Base-by-base conservation (phyloP, 2,113 vertebrate species). In the Cryptotis parvus region DNA sequence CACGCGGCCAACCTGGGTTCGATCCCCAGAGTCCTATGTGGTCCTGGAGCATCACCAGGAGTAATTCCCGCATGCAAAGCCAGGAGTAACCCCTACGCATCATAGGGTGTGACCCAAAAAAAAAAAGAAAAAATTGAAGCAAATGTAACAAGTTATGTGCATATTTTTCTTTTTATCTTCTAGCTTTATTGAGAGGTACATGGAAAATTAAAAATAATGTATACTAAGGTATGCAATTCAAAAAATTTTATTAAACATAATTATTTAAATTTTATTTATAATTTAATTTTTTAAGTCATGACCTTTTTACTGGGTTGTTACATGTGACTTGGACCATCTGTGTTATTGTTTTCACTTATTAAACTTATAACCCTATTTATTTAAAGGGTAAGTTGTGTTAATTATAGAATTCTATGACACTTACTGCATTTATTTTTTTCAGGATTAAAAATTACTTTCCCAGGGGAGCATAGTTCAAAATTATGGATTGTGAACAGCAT, bases 351-450 rank as follows among this genome's bases (percentile, higher is more conserved):
- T n/a, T n/a, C n/a, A n/a, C n/a, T n/a, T n/a, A n/a, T n/a, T n/a
- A n/a, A n/a, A n/a, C n/a, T n/a, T n/a, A n/a, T n/a, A n/a, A 69
- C 3, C 49, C 55, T 87, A 87, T 87, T 84, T 43, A 78, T 78
- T 91, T 82, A 83, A 68, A 69, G 14, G 24, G 18, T 77, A 72
- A 24, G 33, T 72, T n/a, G 26, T 81, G 14, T 75, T 68, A 80
- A 22, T 89, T 81, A 70, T 49, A 31, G 80, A 94, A 81, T 92
- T 84, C 66, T 74, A 55, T 85, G 49, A 26, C 27, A 94, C 84
- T 52, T 65, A 84, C 58, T 84, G 41, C 65, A 84, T 94, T 58
- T 58, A 39, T 66, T 85, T 85, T 91, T 69, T 84, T 33, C 31
- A 55, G 72, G 33, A 16, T 91, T 77, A 76, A 90, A 75, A 83